Percentiles rank a stretch among this genome's conserved stretches.
phyloP scores from a whole-genome alignment of 2,888 invertebrate genomes.

The Lymantria dispar region DNA sequence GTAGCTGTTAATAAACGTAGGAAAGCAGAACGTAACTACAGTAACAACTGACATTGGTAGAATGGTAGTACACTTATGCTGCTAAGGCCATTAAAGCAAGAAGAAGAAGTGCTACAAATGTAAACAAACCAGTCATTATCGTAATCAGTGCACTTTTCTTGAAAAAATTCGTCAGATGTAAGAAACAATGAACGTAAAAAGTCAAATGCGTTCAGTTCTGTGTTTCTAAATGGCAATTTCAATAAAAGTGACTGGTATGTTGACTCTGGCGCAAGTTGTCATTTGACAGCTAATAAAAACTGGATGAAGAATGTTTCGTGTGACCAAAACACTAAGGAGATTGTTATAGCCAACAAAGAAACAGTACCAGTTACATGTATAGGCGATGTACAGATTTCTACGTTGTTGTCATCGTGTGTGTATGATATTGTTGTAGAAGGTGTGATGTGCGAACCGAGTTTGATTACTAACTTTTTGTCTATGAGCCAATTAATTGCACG shows the following conservation, averaged over 20 bases:
- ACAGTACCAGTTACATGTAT: neutral
- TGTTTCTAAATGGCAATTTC: neutral
- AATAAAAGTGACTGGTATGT: neutral
- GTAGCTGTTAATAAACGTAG: no score
- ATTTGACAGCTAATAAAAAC: neutral
- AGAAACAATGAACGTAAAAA: no score
- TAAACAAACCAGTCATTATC: no score
- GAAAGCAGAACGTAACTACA: no score
- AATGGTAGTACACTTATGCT: no score
- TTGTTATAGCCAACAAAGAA: slow-evolving; percentile 1
- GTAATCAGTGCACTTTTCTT: no score
- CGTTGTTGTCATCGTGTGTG: neutral
- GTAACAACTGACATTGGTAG: no score
- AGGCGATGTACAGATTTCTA: neutral
- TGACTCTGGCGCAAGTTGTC: neutral
- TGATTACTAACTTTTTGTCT: slow-evolving; percentile 12
- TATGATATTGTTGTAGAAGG: slow-evolving; percentile 1
- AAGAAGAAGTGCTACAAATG: no score
- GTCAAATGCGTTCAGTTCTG: neutral
- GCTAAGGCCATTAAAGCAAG: no score
- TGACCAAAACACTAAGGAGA: neutral
- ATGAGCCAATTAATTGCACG: slow-evolving; percentile 5
- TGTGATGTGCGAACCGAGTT: slow-evolving; percentile 8
- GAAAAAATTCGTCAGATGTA: neutral
- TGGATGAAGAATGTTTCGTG: neutral